Base-by-base conservation (phyloP, 2,113 vertebrate species). In the Notechis scutatus region DNA sequence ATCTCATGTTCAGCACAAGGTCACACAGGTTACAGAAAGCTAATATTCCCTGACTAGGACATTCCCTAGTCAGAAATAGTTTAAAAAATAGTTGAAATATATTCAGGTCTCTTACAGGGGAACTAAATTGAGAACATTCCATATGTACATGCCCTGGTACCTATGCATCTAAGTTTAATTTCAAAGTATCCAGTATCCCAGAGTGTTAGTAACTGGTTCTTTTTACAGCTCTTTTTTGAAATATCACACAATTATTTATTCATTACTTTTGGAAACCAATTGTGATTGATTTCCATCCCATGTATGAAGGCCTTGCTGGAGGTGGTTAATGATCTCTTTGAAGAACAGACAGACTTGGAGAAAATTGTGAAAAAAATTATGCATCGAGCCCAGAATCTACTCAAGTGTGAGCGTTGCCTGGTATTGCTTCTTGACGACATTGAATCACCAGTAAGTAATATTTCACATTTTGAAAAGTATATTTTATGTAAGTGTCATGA, bases 341-440 rank as follows among this genome's bases (percentile, higher is more conserved):
- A 99, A 93, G 99, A 99, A 96, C 99, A 99, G 97, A 99, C 99
- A 61, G 99, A 99, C 97, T 97, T 99, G 97, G 99, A 99, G 98
- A 99, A 99, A 97, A 99, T 99, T 95, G 99, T 99, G 94, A 98
- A 99, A 97, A 99, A 99, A 98, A 99, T 99, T 95, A 99, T 99
- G 99, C 99, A 99, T 95, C 99, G 99, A 39, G 99, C 99, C 85
- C 99, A 99, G 97, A 99, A 99, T 18, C 97, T 99, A 90, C 96
- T 99, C 89, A 99, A 99, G 97, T 99, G 99, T 95, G 99, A 99
- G 89, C 98, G 98, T 90, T 99, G 99, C 95, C 99, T 99, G 21
- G 99, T 99, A 52, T 98, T 99, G 94, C 97, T 99, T 91, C 97
- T 99, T 92, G 99, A 99, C 97, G 99, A 99, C 97, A 99, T 99